Conservation (phyloP, 92 coral and sea anemone species). For the Isaurus tuberculatus region DNA sequence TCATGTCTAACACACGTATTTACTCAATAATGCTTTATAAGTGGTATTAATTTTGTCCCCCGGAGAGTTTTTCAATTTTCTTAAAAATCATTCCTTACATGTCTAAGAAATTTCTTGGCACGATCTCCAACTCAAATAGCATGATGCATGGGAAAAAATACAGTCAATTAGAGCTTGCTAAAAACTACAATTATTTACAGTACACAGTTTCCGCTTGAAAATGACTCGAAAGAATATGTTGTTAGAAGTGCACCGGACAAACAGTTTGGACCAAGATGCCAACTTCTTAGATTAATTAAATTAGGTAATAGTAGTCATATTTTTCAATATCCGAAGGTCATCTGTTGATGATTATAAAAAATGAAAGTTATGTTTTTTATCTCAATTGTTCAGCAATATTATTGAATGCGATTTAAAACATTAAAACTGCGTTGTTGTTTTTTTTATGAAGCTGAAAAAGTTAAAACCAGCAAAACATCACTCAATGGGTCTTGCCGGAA, state of each 20-base stretch:
- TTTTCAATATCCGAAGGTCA: not conserved
- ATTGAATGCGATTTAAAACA: not conserved
- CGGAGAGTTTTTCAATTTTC: not conserved
- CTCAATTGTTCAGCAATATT: not conserved
- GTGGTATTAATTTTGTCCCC: not conserved
- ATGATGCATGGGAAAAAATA: not conserved
- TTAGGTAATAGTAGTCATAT: not conserved
- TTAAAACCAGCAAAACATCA: not conserved
- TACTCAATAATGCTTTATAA: not conserved
- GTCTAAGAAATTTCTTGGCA: conserved; percentile 8
- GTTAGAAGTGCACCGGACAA: conserved; percentile 24
- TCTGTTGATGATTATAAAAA: not conserved
- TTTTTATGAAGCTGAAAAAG: not conserved
- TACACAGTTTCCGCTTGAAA: not conserved
- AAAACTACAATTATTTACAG: not conserved
- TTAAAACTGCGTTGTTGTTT: not conserved
- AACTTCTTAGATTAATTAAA: conserved; percentile 3
- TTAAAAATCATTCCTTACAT: conserved; percentile 3
- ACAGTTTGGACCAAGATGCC: not conserved
- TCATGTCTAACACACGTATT: not conserved
- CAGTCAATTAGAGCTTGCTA: not conserved
- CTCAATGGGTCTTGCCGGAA: conserved; percentile 29
- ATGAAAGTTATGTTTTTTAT: not conserved
- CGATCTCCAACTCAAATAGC: too few species aligned
- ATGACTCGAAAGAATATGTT: not conserved